These are phyloP conservation scores for Pempheris klunzingeri DNA, from an alignment of 2,797 vertebrate genomes.

Conservation along the genomic window DNA sequence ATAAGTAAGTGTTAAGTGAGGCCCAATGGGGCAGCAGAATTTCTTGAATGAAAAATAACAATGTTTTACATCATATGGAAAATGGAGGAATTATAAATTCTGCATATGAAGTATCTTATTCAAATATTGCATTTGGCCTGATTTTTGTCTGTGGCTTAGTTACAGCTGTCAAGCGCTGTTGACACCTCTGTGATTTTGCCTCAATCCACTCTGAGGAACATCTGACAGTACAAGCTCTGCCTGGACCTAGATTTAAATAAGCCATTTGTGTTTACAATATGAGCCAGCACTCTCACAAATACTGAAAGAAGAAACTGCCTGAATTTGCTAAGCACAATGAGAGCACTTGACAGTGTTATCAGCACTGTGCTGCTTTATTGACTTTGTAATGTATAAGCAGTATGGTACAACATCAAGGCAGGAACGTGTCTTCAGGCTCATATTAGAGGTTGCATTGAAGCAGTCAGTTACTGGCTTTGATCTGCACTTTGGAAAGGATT, in stretches of 20 bases:
- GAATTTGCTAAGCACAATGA: constrained; percentile 84
- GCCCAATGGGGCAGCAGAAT: not conserved
- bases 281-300: constrained; percentile 78
- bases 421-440: constrained; percentile 83
- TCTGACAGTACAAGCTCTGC: constrained; percentile 75
- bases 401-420: constrained; percentile 85
- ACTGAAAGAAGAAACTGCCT: constrained; percentile 65
- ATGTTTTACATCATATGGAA: constrained; percentile 32
- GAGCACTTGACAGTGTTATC: constrained; percentile 82
- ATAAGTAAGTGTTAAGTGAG: not conserved
- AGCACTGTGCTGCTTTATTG: constrained; percentile 79
- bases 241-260: constrained; percentile 85
- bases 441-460: constrained; percentile 85
- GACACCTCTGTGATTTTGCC: constrained; percentile 80
- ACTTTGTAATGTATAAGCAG: constrained; percentile 85
- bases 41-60: constrained; percentile 25
- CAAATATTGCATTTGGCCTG: constrained; percentile 47
- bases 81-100: constrained; percentile 56
- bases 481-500: constrained; percentile 87
- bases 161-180: constrained; percentile 66
- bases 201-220: constrained; percentile 75
- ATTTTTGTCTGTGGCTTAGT: constrained; percentile 78
- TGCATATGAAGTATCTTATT: constrained; percentile 55
- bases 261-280: constrained; percentile 86
- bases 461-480: constrained; percentile 86